Evolutionary conservation across 2,797 vertebrate genomes (phyloP).

Genomic region (Eulemur mongoz): DNA sequence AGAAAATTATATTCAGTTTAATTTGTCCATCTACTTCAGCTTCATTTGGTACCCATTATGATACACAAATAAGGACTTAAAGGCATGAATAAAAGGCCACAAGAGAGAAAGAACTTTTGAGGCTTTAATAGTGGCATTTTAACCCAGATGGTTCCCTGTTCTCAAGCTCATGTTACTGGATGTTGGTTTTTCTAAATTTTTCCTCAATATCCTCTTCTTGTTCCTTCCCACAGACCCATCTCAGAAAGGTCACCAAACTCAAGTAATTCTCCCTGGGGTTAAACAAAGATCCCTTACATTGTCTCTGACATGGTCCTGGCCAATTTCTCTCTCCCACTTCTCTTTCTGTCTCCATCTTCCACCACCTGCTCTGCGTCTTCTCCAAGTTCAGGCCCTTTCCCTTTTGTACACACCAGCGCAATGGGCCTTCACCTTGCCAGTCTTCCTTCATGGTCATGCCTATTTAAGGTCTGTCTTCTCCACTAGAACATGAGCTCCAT

Average conservation of each 20-base stretch:
- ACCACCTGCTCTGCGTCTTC: background rate
- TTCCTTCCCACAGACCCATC: background rate
- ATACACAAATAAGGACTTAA: background rate
- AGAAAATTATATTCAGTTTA: background rate
- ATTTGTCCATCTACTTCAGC: background rate
- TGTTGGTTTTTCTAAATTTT: background rate
- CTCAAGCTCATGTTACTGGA: background rate
- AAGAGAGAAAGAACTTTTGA: background rate
- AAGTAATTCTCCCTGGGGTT: background rate
- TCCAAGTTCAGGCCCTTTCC: background rate
- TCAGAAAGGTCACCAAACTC: background rate
- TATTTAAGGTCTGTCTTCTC: background rate
- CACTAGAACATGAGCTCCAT: background rate
- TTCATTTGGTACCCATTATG: background rate
- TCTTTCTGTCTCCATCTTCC: background rate
- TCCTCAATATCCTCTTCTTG: background rate
- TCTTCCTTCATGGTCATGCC: background rate
- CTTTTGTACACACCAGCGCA: background rate
- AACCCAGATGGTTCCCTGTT: background rate
- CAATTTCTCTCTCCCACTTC: background rate
- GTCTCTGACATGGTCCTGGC: background rate
- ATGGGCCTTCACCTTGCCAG: background rate
- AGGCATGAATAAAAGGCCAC: background rate
- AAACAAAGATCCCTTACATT: background rate
- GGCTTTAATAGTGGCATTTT: slow-evolving; percentile 13